Conservation (phyloP, 2,888 invertebrate genomes). For the Choreutis nemorana region DNA sequence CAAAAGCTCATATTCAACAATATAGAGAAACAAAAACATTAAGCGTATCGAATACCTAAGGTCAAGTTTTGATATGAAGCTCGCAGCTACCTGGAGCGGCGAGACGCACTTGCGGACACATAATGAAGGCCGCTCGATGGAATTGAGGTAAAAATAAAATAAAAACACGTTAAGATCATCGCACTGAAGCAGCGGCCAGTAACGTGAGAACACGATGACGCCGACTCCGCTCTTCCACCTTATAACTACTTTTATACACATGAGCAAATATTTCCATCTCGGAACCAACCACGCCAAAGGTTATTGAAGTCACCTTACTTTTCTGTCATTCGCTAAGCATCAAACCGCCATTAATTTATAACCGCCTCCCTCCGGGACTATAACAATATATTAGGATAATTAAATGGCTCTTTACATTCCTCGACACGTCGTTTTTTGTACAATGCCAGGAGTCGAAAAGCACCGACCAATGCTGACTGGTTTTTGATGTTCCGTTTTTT, state of each 20-base stretch:
- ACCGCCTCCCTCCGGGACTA: constrained; percentile 55
- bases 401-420: constrained; percentile 67
- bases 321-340: constrained; percentile 39
- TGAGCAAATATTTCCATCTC: too few species aligned
- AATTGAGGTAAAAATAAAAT: constrained; percentile 49
- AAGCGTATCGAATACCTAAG: constrained; percentile 59
- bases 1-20: constrained; percentile 47
- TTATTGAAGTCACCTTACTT: constrained; percentile 15
- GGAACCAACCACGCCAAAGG: too few species aligned
- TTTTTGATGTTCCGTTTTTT: constrained; percentile 52
- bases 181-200: constrained; percentile 32
- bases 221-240: too few species aligned
- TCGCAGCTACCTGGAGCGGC: constrained; percentile 56
- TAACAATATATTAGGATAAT: constrained; percentile 67
- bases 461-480: constrained; percentile 63
- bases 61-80: constrained; percentile 50
- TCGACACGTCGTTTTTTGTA: constrained; percentile 63
- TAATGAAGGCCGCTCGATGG: constrained; percentile 56
- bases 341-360: constrained; percentile 49
- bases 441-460: constrained; percentile 54
- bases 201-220: background rate
- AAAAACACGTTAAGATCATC: constrained; percentile 52
- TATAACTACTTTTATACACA: too few species aligned
- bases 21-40: constrained; percentile 50
- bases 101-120: constrained; percentile 47